Conservation (phyloP, 2,888 invertebrate species). For the Elysia crispata region DNA sequence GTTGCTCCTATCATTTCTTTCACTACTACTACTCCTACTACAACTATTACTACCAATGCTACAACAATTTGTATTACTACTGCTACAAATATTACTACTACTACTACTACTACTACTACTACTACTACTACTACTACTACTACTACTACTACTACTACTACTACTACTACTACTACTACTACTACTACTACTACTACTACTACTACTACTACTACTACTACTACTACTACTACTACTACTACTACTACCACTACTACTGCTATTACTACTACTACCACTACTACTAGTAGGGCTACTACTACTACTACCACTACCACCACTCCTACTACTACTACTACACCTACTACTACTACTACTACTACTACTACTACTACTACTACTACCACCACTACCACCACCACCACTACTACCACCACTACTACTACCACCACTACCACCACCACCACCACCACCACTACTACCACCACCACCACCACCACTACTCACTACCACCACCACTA, state of each 20-base stretch:
- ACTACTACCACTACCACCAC: too few relatives aligned
- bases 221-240: neutral
- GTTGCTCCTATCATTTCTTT: too few relatives aligned
- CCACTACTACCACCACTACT: neutral
- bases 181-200: conserved; percentile 1
- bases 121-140: conserved; percentile 2
- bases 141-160: neutral
- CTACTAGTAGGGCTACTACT: too few relatives aligned
- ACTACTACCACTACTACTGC: conserved; percentile 1
- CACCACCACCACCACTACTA: neutral
- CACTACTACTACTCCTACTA: too few relatives aligned
- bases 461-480: neutral
- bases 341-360: too few relatives aligned
- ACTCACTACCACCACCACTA: too few relatives aligned
- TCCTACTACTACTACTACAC: too few relatives aligned
- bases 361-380: neutral
- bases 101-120: too few relatives aligned
- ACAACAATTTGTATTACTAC: too few relatives aligned
- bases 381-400: neutral
- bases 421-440: neutral
- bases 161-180: neutral
- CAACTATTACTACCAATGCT: too few relatives aligned
- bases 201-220: neutral
- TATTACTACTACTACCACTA: neutral
- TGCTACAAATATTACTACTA: too few relatives aligned